Evolutionary conservation across 2,888 invertebrate genomes (phyloP).

Genomic region (Dastarcus helophoroides): DNA sequence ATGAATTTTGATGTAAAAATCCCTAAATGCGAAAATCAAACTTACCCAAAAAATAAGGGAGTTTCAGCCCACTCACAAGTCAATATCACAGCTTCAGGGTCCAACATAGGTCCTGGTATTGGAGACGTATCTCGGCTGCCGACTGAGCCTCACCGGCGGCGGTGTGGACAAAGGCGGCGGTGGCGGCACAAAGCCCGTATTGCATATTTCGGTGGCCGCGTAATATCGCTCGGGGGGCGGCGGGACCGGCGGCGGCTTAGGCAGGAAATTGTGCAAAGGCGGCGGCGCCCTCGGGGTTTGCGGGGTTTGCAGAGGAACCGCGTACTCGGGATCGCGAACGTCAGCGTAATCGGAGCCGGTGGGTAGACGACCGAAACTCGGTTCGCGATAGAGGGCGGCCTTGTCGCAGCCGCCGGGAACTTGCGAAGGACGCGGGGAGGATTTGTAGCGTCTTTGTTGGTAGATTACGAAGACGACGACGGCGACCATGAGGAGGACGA

Average conservation of each 20-base stretch:
- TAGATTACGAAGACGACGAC: constrained; percentile 31
- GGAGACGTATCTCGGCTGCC: constrained; percentile 34
- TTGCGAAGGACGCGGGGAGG: constrained; percentile 18
- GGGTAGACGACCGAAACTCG: constrained; percentile 27
- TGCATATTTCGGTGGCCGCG: constrained; percentile 57
- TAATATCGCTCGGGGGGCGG: constrained; percentile 61
- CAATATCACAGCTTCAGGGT: constrained; percentile 34
- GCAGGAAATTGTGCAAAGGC: constrained; percentile 45
- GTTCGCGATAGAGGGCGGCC: constrained; percentile 33
- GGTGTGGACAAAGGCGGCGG: constrained; percentile 34
- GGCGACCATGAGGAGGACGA: constrained; percentile 32
- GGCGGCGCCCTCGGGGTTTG: constrained; percentile 42
- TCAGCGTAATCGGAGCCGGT: constrained; percentile 33
- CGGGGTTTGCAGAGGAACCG: constrained; percentile 45
- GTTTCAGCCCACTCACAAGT: constrained; percentile 8
- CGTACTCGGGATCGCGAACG: constrained; percentile 50
- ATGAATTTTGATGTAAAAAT: too few species aligned
- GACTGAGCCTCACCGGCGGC: constrained; percentile 36
- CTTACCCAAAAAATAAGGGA: constrained; percentile 9
- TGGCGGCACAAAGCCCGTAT: constrained; percentile 34
- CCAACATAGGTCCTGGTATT: constrained; percentile 32
- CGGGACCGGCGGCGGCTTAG: constrained; percentile 51
- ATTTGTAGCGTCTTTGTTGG: constrained; percentile 27
- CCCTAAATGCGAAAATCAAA: too few species aligned
- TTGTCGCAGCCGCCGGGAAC: constrained; percentile 33